Base-by-base conservation (phyloP, 2,113 vertebrate species). In the Oceanodroma tethys region DNA sequence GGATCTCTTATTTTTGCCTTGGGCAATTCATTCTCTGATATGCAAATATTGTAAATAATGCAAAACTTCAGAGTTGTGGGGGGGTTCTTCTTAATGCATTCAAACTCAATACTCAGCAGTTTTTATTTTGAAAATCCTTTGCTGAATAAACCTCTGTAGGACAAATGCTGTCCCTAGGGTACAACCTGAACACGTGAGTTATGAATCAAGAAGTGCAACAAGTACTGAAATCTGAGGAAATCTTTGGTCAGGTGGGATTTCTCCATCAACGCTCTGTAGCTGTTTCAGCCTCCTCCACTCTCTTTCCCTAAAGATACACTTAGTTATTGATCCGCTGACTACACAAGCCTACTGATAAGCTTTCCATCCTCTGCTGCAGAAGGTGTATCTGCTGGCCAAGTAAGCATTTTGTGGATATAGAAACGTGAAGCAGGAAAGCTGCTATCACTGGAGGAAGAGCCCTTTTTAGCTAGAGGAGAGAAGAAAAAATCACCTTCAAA, bases 1-100 rank as follows among this genome's bases (percentile, higher is more conserved):
- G 45, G 42, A 21, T 60, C 10, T 78, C 55, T 73, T 52, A 9
- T 71, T 63, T 95, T 92, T 81, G 66, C 81, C 62, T 82, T 12
- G 29, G 43, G 50, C 55, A 67, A 72, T 78, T 88, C 21, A 72
- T 91, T 83, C 74, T 93, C 76, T 90, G 75, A 88, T 88, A 86
- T 36, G 29, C 70, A 90, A 88, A 93, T 92, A 72, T 22, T 84
- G 48, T 95, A 84, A 86, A 93, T 94, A 89, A 92, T 83, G 58
- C 23, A 91, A 80, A 96, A 88, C 45, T 53, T 86, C 48, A 40
- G 38, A 66, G 19, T 30, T 50, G 11, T 25, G 29, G 10, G 15
- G 1, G 1, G 2, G 48, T 76, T 53, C 55, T 12, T 42, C 73
- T 65, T 55, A 34, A 67, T 63, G 55, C 15, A 43, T 60, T 91